Base-by-base conservation (phyloP, 2,797 vertebrate species). In the Acanthopagrus latus region DNA sequence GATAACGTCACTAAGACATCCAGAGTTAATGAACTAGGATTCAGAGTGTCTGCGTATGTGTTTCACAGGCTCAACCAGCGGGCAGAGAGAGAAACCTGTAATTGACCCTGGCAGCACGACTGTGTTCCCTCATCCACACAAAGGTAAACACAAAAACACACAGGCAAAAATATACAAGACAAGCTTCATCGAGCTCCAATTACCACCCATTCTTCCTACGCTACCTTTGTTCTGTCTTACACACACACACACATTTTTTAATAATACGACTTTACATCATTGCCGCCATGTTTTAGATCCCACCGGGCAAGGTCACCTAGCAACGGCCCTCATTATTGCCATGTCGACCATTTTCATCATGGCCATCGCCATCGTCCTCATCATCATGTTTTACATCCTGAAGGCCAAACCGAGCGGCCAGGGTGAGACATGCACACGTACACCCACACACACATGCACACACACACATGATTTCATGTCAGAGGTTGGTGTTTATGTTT, bases 261-360 rank as follows among this genome's bases (percentile, higher is more conserved):
- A 60, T 67, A 23, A 55, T 4, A 20, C 13, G 33, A 29, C 21
- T 55, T 74, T 43, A 23, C n/a, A 59, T 60, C 16, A 33, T 4
- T 55, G 33, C 44, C 50, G 77, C 21, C 54, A 41, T 79, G 55
- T 85, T 83, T 90, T 93, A 97, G 97, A 97, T 88, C 88, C 96
- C 65, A 94, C 96, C 3, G 95, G 97, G 74, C 98, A 99, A 91
- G 96, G 97, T 74, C 98, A 99, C 90, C 93, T 99, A 73, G 98
- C 98, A 78, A 99, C 98, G 0, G 98, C 98, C 84, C 96, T 99
- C 64, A 98, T 99, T 80, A 99, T 99, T 3, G 98, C 98, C 79
- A 99, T 99, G 98, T 99, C 98, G 57, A 99, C 97, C 80, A 98
- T 99, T 91, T 99, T 99, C 89, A 98, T 99, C 93, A 99, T 99